These are phyloP conservation scores for Ruditapes philippinarum DNA, from an alignment of 1,140 invertebrate genomes.

Conservation along the genomic window DNA sequence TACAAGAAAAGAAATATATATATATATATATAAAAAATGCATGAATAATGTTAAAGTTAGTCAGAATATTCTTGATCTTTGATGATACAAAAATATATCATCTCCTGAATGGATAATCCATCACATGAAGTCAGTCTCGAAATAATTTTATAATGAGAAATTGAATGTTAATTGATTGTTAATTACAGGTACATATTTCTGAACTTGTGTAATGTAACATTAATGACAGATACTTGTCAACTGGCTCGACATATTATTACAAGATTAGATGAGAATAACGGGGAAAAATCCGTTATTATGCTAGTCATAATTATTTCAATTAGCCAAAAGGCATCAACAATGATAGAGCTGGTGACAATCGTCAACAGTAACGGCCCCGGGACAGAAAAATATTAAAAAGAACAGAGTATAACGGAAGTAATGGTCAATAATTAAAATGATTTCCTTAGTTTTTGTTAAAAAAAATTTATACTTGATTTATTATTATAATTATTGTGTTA, in stretches of 20 bases:
- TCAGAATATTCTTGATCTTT: conserved; percentile 26
- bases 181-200: conserved; percentile 52
- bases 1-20: no score
- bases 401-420: conserved; percentile 46
- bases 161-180: conserved; percentile 61
- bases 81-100: conserved; percentile 12
- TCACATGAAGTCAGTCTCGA: background rate
- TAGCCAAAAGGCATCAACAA: conserved; percentile 54
- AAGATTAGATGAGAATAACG: conserved; percentile 55
- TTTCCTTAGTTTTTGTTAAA: conserved; percentile 57
- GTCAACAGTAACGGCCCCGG: background rate
- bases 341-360: conserved; percentile 57
- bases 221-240: conserved; percentile 51
- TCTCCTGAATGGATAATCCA: background rate
- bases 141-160: conserved; percentile 48
- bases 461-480: background rate
- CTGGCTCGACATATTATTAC: conserved; percentile 34
- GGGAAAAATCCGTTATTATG: conserved; percentile 59
- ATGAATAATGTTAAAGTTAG: conserved; percentile 18
- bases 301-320: conserved; percentile 61
- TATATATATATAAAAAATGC: no score
- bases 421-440: conserved; percentile 54
- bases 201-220: conserved; percentile 4
- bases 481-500: background rate
- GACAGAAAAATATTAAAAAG: background rate